Percentiles rank a stretch among this genome's conserved stretches.
These are phyloP conservation scores for Malurus splendens DNA, from an alignment of 2,797 vertebrate species.

Conservation along the genomic window DNA sequence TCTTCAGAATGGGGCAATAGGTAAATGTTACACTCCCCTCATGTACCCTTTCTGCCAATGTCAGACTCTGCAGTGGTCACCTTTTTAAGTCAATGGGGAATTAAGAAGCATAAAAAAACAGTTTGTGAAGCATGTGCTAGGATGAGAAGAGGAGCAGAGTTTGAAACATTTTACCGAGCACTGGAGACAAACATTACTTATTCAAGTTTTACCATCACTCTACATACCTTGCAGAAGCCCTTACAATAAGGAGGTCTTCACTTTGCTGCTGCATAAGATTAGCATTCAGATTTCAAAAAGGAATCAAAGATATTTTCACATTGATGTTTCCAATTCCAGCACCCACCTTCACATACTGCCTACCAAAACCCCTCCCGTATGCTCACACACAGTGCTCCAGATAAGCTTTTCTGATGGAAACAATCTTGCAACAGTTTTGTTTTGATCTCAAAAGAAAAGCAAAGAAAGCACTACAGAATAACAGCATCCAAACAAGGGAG, in stretches of 20 bases:
- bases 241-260: neutral
- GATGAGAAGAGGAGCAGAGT: neutral
- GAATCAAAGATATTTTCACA: neutral
- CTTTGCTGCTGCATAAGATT: neutral
- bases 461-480: neutral
- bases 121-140: neutral
- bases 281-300: neutral
- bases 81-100: neutral
- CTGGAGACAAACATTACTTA: neutral
- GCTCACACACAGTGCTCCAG: rapidly evolving
- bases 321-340: neutral
- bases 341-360: neutral
- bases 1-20: neutral
- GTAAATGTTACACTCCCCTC: neutral
- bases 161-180: neutral
- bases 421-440: neutral
- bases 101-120: neutral
- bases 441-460: neutral
- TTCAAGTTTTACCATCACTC: neutral
- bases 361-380: neutral
- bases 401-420: neutral
- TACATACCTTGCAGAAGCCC: neutral
- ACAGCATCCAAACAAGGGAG: neutral
- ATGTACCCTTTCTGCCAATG: neutral
- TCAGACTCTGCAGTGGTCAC: neutral